Evolutionary conservation across 2,113 vertebrate genomes (phyloP), one percentile per base, ranked within the genome.

Genomic region (Parus major): DNA sequence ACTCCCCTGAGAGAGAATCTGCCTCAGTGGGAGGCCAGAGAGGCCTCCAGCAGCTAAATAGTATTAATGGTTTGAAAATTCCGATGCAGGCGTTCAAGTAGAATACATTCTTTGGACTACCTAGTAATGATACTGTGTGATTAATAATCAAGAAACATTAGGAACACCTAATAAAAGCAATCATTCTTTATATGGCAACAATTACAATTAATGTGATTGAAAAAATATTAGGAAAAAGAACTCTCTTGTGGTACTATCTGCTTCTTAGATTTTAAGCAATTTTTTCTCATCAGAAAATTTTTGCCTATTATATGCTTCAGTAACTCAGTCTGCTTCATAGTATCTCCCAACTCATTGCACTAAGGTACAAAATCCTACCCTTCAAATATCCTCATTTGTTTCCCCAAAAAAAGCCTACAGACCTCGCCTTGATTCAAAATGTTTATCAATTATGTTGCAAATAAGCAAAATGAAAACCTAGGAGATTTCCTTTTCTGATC

Each of bases 141-240:
- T 77, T 73, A 95, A 93, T 82, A 84, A 72, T 16, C 10, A 82
- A 76, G 49, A 86, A 91, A 46, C 10, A 29, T 69, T 76, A 76
- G 61, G 24, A 80, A 42, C 46, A 41, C 12, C 25, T 25, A 61
- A 53, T 87, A 90, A 90, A 46, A 57, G 36, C 15, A 88, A 28
- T 33, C 12, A 69, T 95, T 90, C 63, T 82, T 95, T 75, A 78
- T 35, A 57, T 6, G 18, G 49, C 15, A 88, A 49, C 31, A 92
- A 88, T 84, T 94, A 60, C 42, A 65, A 69, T 61, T 77, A 29
- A 28, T 76, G 42, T 59, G 39, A 92, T 56, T 86, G 61, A 52
- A 93, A 95, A 94, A 90, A 29, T 33, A 95, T 71, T 84, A 79
- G 68, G 53, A 86, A 94, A 94, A 92, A 92, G 73, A 90, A 73